phyloP scores from a whole-genome alignment of 2,113 vertebrate species.

The Nanger granti region DNA sequence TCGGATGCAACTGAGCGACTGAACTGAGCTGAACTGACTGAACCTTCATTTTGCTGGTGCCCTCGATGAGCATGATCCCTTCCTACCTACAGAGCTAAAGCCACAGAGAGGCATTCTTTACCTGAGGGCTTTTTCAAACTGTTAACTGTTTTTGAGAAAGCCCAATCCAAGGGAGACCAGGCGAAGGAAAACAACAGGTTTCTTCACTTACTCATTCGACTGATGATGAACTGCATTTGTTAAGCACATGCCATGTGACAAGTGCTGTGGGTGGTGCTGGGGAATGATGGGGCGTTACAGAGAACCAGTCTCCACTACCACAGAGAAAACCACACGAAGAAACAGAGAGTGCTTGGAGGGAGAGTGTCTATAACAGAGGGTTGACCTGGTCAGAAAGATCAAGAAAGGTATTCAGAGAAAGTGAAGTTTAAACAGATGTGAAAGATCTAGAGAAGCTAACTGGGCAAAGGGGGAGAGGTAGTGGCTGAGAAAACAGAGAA shows the following conservation, averaged over 20 bases:
- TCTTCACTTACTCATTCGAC: not conserved
- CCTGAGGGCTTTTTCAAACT: not conserved
- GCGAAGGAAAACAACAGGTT: not conserved
- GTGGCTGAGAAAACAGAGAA: not conserved
- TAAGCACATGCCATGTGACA: not conserved
- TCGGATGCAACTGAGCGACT: not conserved
- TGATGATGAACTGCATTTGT: not conserved
- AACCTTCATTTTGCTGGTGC: not conserved
- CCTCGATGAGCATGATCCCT: not conserved
- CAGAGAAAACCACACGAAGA: not conserved
- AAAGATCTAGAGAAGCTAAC: not conserved
- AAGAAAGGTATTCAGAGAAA: not conserved
- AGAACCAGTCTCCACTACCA: not conserved
- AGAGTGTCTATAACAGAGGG: not conserved
- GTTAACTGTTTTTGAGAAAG: not conserved
- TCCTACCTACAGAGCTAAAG: not conserved
- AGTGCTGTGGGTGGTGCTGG: not conserved
- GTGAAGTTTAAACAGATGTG: not conserved
- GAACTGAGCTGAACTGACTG: not conserved
- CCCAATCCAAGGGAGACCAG: not conserved
- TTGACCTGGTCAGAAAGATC: not conserved
- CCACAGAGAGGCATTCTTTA: not conserved
- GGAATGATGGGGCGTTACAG: not conserved
- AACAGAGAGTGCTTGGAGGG: not conserved
- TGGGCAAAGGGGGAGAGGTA: not conserved